Conservation (phyloP, 92 coral and sea anemone genomes). For the Isaurus tuberculatus region DNA sequence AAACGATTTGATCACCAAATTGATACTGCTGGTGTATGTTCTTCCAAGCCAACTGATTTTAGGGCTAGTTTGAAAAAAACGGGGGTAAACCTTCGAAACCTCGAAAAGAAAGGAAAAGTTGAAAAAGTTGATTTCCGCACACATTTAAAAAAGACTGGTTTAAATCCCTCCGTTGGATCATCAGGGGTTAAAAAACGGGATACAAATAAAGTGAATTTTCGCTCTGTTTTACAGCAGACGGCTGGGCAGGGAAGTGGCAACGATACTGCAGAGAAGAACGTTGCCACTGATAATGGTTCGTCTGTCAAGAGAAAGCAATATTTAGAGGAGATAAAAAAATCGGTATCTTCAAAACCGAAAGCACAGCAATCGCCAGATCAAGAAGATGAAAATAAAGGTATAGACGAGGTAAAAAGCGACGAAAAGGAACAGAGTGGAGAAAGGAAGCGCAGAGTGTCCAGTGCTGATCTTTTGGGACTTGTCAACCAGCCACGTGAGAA, state of each 20-base stretch:
- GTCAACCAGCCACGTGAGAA: constrained; percentile 66
- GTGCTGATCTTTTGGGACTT: constrained; percentile 79
- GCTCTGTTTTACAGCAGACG: constrained; percentile 38
- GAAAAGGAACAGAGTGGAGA: constrained; percentile 46
- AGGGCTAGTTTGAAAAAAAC: constrained; percentile 61
- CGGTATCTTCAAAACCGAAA: constrained; percentile 32
- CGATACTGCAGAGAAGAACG: constrained; percentile 1
- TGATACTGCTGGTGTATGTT: background rate
- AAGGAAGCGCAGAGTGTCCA: constrained; percentile 68
- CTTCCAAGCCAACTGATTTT: constrained; percentile 37
- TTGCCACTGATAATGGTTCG: background rate
- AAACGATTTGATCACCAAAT: constrained; percentile 1
- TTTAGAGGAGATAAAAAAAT: constrained; percentile 47
- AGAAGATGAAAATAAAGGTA: constrained; percentile 36
- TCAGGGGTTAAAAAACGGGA: constrained; percentile 46
- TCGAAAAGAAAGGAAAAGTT: constrained; percentile 28
- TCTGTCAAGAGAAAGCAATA: constrained; percentile 36
- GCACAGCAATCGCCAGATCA: constrained; percentile 29
- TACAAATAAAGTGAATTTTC: constrained; percentile 50
- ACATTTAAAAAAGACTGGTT: constrained; percentile 64
- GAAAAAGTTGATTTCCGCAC: constrained; percentile 69
- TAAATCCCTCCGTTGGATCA: constrained; percentile 13
- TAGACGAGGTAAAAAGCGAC: constrained; percentile 30
- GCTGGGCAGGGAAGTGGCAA: background rate
- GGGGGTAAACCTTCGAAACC: constrained; percentile 57